phyloP scores from a whole-genome alignment of 2,797 vertebrate genomes.

The Orestias chungarensis region DNA sequence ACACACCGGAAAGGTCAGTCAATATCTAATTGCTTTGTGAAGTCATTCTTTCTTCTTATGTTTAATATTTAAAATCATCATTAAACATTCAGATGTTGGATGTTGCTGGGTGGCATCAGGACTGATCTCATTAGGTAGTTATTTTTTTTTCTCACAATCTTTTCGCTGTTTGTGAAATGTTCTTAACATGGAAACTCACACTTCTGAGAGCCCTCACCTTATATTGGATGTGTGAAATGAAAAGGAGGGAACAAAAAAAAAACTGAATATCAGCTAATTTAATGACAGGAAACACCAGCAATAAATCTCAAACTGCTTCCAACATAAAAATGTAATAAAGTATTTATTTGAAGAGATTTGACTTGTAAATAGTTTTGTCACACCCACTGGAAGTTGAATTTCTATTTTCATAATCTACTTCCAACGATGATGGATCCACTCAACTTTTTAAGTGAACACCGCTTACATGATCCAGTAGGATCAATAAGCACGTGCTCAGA shows the following conservation, averaged over 20 bases:
- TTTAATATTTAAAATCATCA: constrained; percentile 72
- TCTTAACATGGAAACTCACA: constrained; percentile 64
- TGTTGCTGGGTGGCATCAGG: constrained; percentile 19
- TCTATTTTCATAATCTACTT: constrained; percentile 10
- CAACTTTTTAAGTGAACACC: constrained; percentile 33
- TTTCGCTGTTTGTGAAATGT: constrained; percentile 53
- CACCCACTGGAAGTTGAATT: constrained; percentile 11
- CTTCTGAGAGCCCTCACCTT: constrained; percentile 48
- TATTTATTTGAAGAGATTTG: constrained; percentile 59
- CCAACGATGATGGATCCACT: constrained; percentile 49
- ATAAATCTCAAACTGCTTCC: constrained; percentile 41
- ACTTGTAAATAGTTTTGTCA: constrained; percentile 43
- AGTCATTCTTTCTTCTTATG: constrained; percentile 67
- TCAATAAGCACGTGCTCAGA: constrained; percentile 33
- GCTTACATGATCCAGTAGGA: constrained; percentile 21
- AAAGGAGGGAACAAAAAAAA: constrained; percentile 71
- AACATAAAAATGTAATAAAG: constrained; percentile 45
- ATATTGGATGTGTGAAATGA: constrained; percentile 59
- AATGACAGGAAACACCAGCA: constrained; percentile 52
- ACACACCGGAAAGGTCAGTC: constrained; percentile 68
- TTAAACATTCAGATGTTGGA: constrained; percentile 59
- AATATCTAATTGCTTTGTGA: constrained; percentile 77
- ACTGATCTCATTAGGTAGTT: constrained; percentile 64
- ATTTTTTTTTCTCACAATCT: constrained; percentile 69
- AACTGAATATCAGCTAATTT: constrained; percentile 48